A percentile compares a stretch with the other conserved stretches of the same genome.
Conservation (phyloP, 1,140 invertebrate genomes). For the Neotoxoptera formosana region DNA sequence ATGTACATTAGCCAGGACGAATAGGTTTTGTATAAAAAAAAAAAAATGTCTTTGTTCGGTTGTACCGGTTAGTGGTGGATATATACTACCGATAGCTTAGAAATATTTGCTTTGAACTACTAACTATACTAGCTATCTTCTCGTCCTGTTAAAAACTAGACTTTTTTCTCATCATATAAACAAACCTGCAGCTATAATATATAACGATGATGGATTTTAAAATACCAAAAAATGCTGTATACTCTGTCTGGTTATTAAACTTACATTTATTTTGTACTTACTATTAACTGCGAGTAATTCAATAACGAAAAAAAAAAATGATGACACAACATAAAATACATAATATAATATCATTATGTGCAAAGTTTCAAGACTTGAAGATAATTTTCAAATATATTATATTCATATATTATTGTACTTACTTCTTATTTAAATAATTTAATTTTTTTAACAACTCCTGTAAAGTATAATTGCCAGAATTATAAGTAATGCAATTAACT, state of each 20-base stretch:
- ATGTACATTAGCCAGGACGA: constrained; percentile 47
- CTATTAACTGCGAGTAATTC: background rate
- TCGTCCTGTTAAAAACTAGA: background rate
- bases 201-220: background rate
- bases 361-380: background rate
- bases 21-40: constrained; percentile 32
- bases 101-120: constrained; percentile 36
- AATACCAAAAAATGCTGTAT: background rate
- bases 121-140: too few relatives aligned
- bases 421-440: background rate
- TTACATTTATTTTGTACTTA: background rate
- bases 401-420: background rate
- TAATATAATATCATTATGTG: background rate
- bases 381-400: background rate
- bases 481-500: constrained; percentile 9
- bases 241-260: background rate
- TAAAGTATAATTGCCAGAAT: background rate
- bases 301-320: background rate
- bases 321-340: background rate
- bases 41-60: constrained; percentile 15
- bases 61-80: background rate
- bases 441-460: background rate
- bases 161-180: background rate
- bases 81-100: background rate
- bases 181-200: too few relatives aligned